A percentile compares a stretch with the other conserved stretches of the same genome.
Conservation (phyloP, 2,888 invertebrate genomes). For the Amblyjoppa fuscipennis region DNA sequence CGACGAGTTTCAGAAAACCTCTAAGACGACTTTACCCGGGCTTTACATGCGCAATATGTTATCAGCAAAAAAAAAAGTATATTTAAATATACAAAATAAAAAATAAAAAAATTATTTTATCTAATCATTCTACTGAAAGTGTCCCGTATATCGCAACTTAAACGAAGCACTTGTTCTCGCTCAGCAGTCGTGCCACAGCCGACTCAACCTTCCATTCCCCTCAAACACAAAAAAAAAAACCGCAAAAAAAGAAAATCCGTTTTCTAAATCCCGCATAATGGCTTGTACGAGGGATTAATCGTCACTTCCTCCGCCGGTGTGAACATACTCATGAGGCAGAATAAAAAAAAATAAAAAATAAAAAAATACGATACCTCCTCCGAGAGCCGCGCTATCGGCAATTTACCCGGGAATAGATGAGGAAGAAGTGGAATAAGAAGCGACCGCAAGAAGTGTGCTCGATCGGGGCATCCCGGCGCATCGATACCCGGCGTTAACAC, state of each 20-base stretch:
- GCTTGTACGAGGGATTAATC: constrained; percentile 9
- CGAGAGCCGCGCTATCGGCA: neutral
- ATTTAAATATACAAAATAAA: no score
- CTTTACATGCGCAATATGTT: neutral
- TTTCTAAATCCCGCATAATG: neutral
- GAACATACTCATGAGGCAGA: neutral
- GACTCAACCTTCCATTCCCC: neutral
- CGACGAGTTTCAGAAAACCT: neutral
- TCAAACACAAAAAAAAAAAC: neutral
- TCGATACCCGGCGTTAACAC: constrained; percentile 62
- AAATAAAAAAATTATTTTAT: no score
- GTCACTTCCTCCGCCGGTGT: neutral
- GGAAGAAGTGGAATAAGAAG: constrained; percentile 26
- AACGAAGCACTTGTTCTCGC: neutral
- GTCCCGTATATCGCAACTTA: no score
- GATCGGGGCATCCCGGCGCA: constrained; percentile 52
- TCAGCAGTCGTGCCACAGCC: no score
- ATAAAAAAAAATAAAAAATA: neutral
- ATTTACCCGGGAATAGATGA: constrained; percentile 4
- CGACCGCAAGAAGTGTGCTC: constrained; percentile 55
- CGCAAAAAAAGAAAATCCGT: neutral
- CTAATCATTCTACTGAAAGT: no score
- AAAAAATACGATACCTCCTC: neutral
- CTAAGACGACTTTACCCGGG: neutral
- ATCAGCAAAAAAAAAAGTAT: neutral